Conservation (phyloP, 2,113 vertebrate species). For the Halcyon senegalensis region DNA sequence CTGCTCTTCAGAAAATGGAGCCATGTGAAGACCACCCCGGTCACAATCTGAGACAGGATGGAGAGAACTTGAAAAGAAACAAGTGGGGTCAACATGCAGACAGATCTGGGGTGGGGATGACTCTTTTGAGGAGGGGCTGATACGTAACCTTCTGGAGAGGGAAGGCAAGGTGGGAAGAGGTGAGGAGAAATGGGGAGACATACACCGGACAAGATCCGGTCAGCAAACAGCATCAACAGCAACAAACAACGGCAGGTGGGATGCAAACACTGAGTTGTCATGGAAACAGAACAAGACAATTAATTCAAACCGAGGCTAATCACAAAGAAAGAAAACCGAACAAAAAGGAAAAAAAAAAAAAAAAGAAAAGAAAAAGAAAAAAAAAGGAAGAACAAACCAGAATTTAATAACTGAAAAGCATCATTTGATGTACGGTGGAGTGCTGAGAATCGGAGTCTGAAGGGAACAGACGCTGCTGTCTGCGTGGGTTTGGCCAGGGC, state of each 20-base stretch:
- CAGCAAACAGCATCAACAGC: slow-evolving; percentile 75
- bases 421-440: slow-evolving; percentile 62
- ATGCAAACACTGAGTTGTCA: slow-evolving; percentile 78
- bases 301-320: slow-evolving; percentile 75
- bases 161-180: slow-evolving; percentile 51
- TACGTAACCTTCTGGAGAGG: slow-evolving; percentile 46
- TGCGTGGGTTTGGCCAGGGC: neutral
- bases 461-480: slow-evolving; percentile 29
- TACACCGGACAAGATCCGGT: slow-evolving; percentile 51
- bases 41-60: slow-evolving; percentile 74
- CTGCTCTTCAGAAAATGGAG: slow-evolving; percentile 73
- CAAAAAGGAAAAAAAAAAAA: neutral
- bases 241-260: slow-evolving; percentile 71
- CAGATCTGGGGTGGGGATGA: slow-evolving; percentile 52
- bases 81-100: slow-evolving; percentile 77
- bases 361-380: neutral
- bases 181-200: slow-evolving; percentile 73
- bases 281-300: slow-evolving; percentile 83
- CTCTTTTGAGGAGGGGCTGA: slow-evolving; percentile 36
- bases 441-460: slow-evolving; percentile 82
- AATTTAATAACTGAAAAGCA: slow-evolving; percentile 58
- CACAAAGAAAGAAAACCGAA: slow-evolving; percentile 73
- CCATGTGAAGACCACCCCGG: slow-evolving; percentile 71
- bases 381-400: slow-evolving; percentile 18
- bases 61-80: slow-evolving; percentile 54